phyloP scores from a whole-genome alignment of 1,140 invertebrate species.

The Zaprionus vittiger region DNA sequence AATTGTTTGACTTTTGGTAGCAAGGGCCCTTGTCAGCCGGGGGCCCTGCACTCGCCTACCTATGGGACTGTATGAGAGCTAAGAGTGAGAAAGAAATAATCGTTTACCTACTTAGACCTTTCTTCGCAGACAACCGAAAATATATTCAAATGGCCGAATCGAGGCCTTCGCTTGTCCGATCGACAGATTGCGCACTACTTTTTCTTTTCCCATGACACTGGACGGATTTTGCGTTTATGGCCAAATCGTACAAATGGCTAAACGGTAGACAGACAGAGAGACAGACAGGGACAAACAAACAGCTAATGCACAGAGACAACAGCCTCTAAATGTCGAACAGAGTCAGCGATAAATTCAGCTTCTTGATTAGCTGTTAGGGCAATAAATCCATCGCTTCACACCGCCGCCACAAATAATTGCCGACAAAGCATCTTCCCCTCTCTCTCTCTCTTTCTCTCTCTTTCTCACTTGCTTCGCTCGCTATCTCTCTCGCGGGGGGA shows the following conservation, averaged over 20 bases:
- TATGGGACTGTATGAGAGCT: too few relatives aligned
- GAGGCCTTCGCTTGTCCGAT: constrained; percentile 29
- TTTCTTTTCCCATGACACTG: constrained; percentile 64
- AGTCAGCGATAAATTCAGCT: constrained; percentile 77
- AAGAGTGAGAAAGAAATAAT: not conserved
- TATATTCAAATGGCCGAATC: constrained; percentile 1
- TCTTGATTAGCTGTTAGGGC: constrained; percentile 75
- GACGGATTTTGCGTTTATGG: constrained; percentile 33
- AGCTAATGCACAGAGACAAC: constrained; percentile 38
- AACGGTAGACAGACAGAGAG: not conserved
- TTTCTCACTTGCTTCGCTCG: not conserved
- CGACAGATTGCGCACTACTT: constrained; percentile 37
- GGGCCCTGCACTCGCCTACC: too few relatives aligned
- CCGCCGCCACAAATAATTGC: constrained; percentile 68
- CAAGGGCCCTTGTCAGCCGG: too few relatives aligned
- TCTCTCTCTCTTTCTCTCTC: not conserved
- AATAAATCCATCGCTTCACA: constrained; percentile 74
- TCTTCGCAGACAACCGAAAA: not conserved
- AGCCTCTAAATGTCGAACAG: constrained; percentile 70
- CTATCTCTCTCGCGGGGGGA: not conserved
- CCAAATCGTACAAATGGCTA: constrained; percentile 17
- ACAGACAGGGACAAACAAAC: constrained; percentile 6
- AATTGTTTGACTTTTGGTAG: too few relatives aligned
- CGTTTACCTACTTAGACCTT: not conserved
- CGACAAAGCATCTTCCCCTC: constrained; percentile 67